These are phyloP conservation scores for Paragorgia papillata DNA, from an alignment of 92 coral and sea anemone genomes.

Conservation along the genomic window DNA sequence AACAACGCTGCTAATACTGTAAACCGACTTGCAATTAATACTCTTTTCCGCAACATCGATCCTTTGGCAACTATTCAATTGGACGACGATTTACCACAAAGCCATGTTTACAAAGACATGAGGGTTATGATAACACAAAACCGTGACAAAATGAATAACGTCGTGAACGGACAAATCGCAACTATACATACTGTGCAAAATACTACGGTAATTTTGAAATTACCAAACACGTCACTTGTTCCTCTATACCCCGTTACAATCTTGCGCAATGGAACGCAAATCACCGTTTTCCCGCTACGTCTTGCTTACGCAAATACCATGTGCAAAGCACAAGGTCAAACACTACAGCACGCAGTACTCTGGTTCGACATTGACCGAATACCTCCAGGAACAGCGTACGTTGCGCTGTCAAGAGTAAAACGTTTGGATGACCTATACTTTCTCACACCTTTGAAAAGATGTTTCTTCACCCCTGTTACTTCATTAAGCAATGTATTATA, in stretches of 20 bases:
- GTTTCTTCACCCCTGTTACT: too few species aligned
- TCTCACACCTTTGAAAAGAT: too few species aligned
- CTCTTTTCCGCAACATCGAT: background rate
- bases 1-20: conserved; percentile 6
- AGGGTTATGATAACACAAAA: conserved; percentile 29
- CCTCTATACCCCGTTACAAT: conserved; percentile 6
- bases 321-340: too few species aligned
- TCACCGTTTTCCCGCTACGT: too few species aligned
- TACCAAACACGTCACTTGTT: conserved; percentile 1
- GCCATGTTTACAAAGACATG: background rate
- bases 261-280: too few species aligned
- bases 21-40: background rate
- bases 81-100: background rate
- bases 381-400: too few species aligned
- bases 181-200: background rate
- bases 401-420: too few species aligned
- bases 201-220: conserved; percentile 1
- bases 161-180: conserved; percentile 31
- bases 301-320: too few species aligned
- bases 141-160: conserved; percentile 27
- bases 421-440: too few species aligned
- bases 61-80: background rate
- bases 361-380: too few species aligned
- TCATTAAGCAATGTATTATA: too few species aligned
- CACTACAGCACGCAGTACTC: too few species aligned